These are phyloP conservation scores for Cataglyphis altisquamis DNA, from an alignment of 2,888 invertebrate species.

Conservation along the genomic window DNA sequence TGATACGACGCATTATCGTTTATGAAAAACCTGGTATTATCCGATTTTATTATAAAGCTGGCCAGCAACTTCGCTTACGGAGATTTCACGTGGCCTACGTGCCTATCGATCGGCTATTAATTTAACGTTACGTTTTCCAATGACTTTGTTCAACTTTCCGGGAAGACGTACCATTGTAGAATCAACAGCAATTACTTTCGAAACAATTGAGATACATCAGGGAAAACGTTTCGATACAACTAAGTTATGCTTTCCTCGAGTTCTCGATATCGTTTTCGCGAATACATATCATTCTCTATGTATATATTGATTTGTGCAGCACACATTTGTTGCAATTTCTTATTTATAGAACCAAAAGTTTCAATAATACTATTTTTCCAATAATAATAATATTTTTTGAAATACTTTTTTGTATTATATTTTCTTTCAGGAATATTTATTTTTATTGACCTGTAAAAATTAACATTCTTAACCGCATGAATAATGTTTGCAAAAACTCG, in stretches of 20 bases:
- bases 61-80: neutral
- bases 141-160: neutral
- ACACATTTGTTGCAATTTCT: neutral
- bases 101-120: conserved; percentile 16
- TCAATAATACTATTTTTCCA: neutral
- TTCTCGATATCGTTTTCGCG: conserved; percentile 2
- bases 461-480: neutral
- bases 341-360: neutral
- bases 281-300: conserved; percentile 2
- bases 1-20: conserved; percentile 54
- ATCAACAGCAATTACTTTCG: conserved; percentile 14
- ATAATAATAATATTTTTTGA: neutral
- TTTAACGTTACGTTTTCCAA: neutral
- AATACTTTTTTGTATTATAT: neutral
- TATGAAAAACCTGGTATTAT: conserved; percentile 48
- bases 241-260: neutral
- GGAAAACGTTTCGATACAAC: neutral
- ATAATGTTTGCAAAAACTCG: neutral
- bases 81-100: conserved; percentile 19
- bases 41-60: conserved; percentile 39
- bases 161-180: neutral
- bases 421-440: neutral
- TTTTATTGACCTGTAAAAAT: neutral
- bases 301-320: neutral
- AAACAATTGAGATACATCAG: neutral